A percentile compares a stretch with the other conserved stretches of the same genome.
Evolutionary conservation across 2,113 vertebrate genomes (phyloP).

Genomic region (Promerops cafer): DNA sequence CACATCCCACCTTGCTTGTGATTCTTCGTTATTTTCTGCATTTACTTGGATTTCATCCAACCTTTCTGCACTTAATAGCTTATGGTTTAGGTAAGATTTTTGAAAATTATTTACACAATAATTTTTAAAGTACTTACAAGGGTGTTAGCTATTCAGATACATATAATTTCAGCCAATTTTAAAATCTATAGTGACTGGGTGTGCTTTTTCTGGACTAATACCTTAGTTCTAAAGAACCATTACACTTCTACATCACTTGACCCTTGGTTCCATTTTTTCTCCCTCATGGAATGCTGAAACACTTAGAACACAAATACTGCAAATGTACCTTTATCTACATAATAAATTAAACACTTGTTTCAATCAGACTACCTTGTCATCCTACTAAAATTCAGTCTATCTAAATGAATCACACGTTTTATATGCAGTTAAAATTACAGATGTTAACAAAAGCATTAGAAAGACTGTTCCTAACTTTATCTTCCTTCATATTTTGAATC

Average conservation of each 20-base stretch:
- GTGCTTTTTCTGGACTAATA: not conserved
- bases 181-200: not conserved
- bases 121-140: not conserved
- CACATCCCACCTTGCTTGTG: not conserved
- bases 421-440: not conserved
- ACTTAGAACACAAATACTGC: not conserved
- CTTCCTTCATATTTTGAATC: not conserved
- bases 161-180: not conserved
- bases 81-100: not conserved
- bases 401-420: not conserved
- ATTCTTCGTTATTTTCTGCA: not conserved
- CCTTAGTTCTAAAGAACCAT: not conserved
- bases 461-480: not conserved
- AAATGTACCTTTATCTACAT: not conserved
- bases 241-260: not conserved
- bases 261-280: not conserved
- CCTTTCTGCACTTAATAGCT: not conserved
- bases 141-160: not conserved
- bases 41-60: not conserved
- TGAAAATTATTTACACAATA: not conserved
- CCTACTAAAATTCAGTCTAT: not conserved
- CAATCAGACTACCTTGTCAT: not conserved
- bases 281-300: not conserved
- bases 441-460: not conserved
- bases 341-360: not conserved